These are phyloP conservation scores for Dromococcyx pavoninus DNA, from an alignment of 2,797 vertebrate genomes.

Conservation along the genomic window DNA sequence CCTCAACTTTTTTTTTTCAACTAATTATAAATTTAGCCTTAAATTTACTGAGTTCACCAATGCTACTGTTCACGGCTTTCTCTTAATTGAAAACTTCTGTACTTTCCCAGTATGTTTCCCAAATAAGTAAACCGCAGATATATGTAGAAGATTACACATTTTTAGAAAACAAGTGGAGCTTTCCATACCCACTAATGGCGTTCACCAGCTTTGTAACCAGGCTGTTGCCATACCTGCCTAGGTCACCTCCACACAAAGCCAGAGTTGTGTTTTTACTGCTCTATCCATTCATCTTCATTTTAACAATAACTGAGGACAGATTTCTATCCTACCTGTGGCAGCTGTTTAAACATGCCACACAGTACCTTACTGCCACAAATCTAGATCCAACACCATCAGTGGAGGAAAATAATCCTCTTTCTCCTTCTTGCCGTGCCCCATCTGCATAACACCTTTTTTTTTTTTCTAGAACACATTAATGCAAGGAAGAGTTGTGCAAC, in stretches of 20 bases:
- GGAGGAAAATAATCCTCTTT: not conserved
- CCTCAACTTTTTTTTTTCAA: not conserved
- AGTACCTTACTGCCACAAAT: not conserved
- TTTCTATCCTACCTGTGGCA: not conserved
- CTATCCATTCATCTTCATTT: not conserved
- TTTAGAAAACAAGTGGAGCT: not conserved
- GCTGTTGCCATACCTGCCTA: not conserved
- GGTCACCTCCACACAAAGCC: not conserved
- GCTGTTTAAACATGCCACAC: conserved; percentile 16
- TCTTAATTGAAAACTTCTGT: not conserved
- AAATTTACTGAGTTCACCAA: not conserved
- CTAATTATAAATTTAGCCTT: not conserved
- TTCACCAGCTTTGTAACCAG: not conserved
- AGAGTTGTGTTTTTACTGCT: not conserved
- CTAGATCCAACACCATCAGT: not conserved
- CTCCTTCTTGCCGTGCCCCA: not conserved
- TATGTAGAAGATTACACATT: not conserved
- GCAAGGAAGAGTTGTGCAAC: not conserved
- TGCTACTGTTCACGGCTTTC: not conserved
- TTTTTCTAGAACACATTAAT: not conserved
- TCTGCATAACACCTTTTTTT: not conserved
- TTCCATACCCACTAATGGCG: not conserved
- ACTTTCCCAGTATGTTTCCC: not conserved
- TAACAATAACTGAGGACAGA: not conserved
- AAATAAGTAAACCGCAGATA: not conserved